Conservation (phyloP, 1,140 invertebrate genomes). For the Aphaenogaster rudis region DNA sequence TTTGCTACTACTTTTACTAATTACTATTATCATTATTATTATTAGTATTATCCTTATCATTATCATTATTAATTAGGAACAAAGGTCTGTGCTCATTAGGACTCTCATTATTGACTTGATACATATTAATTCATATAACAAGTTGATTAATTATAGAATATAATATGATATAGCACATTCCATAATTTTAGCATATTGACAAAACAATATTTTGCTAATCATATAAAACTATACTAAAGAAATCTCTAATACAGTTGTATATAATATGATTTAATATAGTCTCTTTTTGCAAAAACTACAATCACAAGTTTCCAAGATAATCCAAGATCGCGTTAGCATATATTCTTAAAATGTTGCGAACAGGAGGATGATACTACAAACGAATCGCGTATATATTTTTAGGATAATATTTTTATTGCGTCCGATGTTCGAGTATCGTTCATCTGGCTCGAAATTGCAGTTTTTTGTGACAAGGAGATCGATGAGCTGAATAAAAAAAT, state of each 20-base stretch:
- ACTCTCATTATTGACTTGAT: neutral
- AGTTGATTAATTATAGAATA: neutral
- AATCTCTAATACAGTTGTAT: neutral
- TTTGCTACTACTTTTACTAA: neutral
- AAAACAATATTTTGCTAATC: neutral
- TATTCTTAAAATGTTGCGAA: neutral
- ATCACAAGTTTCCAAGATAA: neutral
- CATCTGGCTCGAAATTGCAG: neutral
- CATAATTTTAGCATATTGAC: neutral
- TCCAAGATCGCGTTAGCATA: neutral
- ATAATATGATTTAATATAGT: neutral
- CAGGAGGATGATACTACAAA: neutral
- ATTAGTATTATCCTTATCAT: neutral
- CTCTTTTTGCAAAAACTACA: neutral
- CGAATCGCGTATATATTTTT: neutral
- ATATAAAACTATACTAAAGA: neutral
- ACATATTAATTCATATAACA: neutral
- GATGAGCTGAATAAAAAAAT: conserved; percentile 27
- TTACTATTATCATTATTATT: neutral
- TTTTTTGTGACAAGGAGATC: neutral
- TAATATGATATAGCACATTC: neutral
- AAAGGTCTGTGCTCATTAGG: neutral
- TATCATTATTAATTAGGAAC: neutral
- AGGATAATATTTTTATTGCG: neutral
- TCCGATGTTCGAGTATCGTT: neutral